Conservation (phyloP, 2,113 vertebrate species). For the Nycticorax nycticorax region DNA sequence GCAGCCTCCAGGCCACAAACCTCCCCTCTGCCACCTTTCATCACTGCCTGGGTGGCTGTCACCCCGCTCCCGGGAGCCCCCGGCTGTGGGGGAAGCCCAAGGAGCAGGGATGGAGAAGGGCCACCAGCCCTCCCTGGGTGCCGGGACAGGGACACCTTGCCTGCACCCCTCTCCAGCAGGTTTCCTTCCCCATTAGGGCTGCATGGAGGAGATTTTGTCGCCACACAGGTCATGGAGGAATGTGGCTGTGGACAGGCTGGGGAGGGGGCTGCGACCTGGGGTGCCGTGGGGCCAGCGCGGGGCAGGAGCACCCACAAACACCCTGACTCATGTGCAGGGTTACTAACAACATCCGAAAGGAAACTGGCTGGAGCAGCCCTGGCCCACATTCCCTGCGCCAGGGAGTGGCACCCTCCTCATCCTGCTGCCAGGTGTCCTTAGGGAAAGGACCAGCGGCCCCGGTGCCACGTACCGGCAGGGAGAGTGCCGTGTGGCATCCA, state of each 20-base stretch:
- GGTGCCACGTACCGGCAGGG: accelerated
- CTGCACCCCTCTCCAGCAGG: neutral
- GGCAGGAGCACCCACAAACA: neutral
- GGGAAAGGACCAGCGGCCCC: neutral
- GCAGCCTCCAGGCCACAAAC: neutral
- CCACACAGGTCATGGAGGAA: neutral
- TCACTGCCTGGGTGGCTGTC: neutral
- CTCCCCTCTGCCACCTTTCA: conserved; percentile 2
- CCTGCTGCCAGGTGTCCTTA: neutral
- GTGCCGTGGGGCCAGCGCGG: neutral
- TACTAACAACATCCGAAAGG: neutral
- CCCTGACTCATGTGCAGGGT: neutral
- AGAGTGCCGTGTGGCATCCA: neutral
- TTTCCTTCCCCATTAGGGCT: neutral
- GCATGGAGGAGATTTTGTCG: neutral
- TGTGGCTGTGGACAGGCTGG: neutral
- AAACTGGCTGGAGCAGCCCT: conserved; percentile 15
- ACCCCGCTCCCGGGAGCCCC: neutral
- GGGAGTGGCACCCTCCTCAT: neutral
- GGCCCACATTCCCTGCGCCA: neutral
- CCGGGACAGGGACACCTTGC: neutral
- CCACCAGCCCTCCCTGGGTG: neutral
- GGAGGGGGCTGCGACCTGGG: neutral
- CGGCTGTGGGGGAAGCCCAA: neutral
- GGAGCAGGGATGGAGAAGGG: neutral